Evolutionary conservation across 2,888 invertebrate genomes (phyloP), one percentile per base, ranked within the genome.

Genomic region (Gnatocerus cornutus): DNA sequence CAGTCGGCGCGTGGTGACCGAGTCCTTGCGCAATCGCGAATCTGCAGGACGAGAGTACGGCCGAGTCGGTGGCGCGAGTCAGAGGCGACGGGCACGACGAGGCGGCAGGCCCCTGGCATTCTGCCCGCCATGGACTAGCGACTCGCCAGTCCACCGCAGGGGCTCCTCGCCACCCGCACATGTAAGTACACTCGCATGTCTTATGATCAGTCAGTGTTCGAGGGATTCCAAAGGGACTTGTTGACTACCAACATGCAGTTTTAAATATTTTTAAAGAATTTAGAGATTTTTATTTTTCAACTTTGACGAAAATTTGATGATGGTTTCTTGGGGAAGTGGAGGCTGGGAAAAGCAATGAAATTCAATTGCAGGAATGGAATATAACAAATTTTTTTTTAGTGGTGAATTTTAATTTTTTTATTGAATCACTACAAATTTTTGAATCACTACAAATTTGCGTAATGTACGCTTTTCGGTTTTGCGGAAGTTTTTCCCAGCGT

Each of bases 11-110:
- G 81, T 80, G 81, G 80, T 77, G 73, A 77, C 74, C 78, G 76
- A 70, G 72, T 77, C 77, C 77, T 78, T 81, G 82, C 82, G 82
- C 82, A 82, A 81, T 80, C 81, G 81, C 82, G 79, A 73, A 70
- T 66, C 64, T 64, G 62, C 74, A 73, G 62, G 68, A 73, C 65
- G 59, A 70, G 58, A 69, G 74, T 67, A 75, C 75, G 75, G 72
- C 73, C 74, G 78, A 71, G 76, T 76, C 68, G 73, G 74, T 71
- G 77, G 78, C 74, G 74, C 79, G 80, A 82, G 81, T 82, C 82
- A 81, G 81, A 82, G 83, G 81, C 84, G 83, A 82, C 83, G 83
- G 82, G 80, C 81, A 79, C 82, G 82, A 81, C 83, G 83, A 82
- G 83, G 84, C 81, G 84, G 84, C 81, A 81, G 84, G 80, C 81